These are phyloP conservation scores for Drosophila lini DNA, from an alignment of 1,140 invertebrate species.

Conservation along the genomic window DNA sequence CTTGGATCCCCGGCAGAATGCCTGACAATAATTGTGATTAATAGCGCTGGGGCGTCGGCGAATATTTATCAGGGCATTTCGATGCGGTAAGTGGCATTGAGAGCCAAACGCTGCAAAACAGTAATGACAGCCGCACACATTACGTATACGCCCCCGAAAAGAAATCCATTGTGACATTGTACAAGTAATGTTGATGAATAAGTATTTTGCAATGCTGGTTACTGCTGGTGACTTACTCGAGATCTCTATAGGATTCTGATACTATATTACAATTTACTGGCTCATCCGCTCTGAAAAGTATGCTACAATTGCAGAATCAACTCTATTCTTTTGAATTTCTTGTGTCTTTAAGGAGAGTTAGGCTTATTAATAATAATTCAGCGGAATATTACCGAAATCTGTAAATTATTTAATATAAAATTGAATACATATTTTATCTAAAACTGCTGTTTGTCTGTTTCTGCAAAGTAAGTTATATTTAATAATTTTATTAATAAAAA, in stretches of 20 bases:
- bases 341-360: slow-evolving; percentile 20
- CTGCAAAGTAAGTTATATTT: too few species aligned
- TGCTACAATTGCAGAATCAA: not conserved
- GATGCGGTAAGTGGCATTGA: slow-evolving; percentile 28
- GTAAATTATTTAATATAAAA: slow-evolving; percentile 2
- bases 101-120: slow-evolving; percentile 41
- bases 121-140: slow-evolving; percentile 31
- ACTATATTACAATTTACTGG: slow-evolving; percentile 32
- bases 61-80: slow-evolving; percentile 31
- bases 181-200: slow-evolving; percentile 27
- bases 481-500: too few species aligned
- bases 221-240: not conserved
- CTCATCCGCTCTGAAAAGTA: not conserved
- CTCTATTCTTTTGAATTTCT: slow-evolving; percentile 1
- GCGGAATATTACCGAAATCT: slow-evolving; percentile 3
- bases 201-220: slow-evolving; percentile 14
- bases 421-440: not conserved
- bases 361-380: slow-evolving; percentile 58
- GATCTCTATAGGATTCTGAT: not conserved
- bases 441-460: not conserved
- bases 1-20: slow-evolving; percentile 3
- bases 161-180: slow-evolving; percentile 15
- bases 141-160: slow-evolving; percentile 31
- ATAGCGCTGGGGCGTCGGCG: slow-evolving; percentile 49
- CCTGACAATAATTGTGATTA: slow-evolving; percentile 75